Evolutionary conservation across 1,140 invertebrate genomes (phyloP).

Genomic region (Cepaea nemoralis): DNA sequence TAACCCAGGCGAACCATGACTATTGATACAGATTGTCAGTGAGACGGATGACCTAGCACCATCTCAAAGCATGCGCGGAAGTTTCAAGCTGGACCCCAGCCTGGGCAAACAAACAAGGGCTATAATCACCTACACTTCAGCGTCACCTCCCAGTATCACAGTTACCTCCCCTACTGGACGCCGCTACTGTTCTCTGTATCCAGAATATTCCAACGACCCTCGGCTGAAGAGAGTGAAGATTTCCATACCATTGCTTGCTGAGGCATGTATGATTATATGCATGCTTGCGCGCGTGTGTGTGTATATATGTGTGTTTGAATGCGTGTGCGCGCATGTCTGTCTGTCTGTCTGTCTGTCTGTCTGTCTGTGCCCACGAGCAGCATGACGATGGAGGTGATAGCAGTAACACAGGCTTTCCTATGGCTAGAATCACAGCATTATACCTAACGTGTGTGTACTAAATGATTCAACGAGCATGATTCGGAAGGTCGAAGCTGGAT

Average conservation of each 20-base stretch:
- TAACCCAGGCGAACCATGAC: no score
- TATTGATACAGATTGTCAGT: conserved; percentile 19
- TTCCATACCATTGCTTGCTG: conserved; percentile 12
- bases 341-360: neutral
- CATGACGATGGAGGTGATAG: no score
- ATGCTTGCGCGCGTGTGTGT: neutral
- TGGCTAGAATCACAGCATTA: no score
- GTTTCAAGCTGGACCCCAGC: conserved; percentile 12
- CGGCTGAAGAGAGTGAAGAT: conserved; percentile 12
- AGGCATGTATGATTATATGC: conserved; percentile 9
- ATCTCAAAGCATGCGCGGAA: neutral
- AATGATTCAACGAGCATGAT: no score
- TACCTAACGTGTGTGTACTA: no score
- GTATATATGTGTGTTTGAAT: neutral
- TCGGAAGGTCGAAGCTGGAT: no score
- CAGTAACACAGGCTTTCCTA: no score
- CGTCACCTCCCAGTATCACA: neutral
- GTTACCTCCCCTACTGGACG: conserved; percentile 28
- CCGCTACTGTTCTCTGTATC: conserved; percentile 16
- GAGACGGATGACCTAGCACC: neutral
- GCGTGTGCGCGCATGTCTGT: neutral
- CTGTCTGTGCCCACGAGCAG: neutral
- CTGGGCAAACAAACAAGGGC: conserved; percentile 1
- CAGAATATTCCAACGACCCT: conserved; percentile 21
- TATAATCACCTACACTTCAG: conserved; percentile 25